phyloP scores from a whole-genome alignment of 2,797 vertebrate species.

The Gallinago solitaria region DNA sequence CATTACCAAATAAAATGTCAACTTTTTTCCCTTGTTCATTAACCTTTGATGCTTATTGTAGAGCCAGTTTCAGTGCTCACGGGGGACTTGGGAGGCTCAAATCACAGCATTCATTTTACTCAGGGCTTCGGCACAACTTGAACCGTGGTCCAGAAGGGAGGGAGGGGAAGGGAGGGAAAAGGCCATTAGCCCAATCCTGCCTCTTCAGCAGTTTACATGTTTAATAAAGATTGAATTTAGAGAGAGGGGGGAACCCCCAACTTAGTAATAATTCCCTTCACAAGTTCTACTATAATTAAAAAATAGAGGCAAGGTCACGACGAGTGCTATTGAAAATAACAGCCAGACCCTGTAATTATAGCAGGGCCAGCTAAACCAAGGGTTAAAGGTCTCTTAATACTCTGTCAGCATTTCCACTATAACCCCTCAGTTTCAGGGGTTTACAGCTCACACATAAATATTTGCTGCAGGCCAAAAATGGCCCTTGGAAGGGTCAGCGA shows the following conservation, averaged over 20 bases:
- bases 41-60: slow-evolving; percentile 69
- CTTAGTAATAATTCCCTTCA: slow-evolving; percentile 68
- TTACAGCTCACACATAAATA: slow-evolving; percentile 70
- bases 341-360: slow-evolving; percentile 65
- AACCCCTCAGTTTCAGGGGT: slow-evolving; percentile 67
- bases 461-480: slow-evolving; percentile 71
- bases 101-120: slow-evolving; percentile 48
- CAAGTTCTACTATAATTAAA: slow-evolving; percentile 64
- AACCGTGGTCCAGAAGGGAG: slow-evolving; percentile 3
- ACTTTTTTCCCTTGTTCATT: slow-evolving; percentile 50
- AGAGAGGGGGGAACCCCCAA: slow-evolving; percentile 42
- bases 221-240: slow-evolving; percentile 65
- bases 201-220: slow-evolving; percentile 57
- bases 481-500: slow-evolving; percentile 47
- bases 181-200: slow-evolving; percentile 49
- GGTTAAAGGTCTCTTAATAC: slow-evolving; percentile 70
- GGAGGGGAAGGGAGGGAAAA: not conserved
- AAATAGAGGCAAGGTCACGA: slow-evolving; percentile 64
- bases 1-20: slow-evolving; percentile 64
- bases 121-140: slow-evolving; percentile 19
- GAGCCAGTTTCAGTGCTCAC: slow-evolving; percentile 47
- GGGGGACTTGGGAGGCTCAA: slow-evolving; percentile 30
- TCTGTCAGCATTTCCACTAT: slow-evolving; percentile 68
- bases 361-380: slow-evolving; percentile 56
- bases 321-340: slow-evolving; percentile 63